Conservation (phyloP, 2,797 vertebrate genomes). For the Platalea minor region DNA sequence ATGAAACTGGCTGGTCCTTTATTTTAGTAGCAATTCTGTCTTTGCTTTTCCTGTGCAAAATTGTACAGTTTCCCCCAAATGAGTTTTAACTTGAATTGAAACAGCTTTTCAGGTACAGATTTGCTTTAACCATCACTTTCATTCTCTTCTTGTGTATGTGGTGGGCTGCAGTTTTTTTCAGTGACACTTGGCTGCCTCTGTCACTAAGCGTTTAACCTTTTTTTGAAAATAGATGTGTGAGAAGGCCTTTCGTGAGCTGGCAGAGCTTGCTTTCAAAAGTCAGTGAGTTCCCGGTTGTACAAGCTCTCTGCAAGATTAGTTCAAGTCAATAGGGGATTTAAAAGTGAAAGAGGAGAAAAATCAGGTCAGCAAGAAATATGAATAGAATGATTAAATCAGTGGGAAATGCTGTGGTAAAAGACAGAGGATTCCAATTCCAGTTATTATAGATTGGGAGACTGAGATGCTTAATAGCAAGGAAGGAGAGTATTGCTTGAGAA, state of each 20-base stretch:
- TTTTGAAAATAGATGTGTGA: background rate
- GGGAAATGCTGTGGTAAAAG: conserved; percentile 33
- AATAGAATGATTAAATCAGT: conserved; percentile 55
- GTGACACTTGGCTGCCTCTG: background rate
- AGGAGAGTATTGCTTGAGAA: background rate
- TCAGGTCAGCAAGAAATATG: conserved; percentile 55
- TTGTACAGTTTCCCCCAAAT: background rate
- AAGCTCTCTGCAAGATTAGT: conserved; percentile 42
- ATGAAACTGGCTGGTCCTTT: background rate
- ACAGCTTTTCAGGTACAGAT: background rate
- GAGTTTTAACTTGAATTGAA: background rate
- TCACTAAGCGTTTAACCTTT: background rate
- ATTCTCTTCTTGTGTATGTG: background rate
- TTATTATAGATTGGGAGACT: conserved; percentile 4
- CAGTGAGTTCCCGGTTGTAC: background rate
- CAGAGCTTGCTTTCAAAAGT: conserved; percentile 19
- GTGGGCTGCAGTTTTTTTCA: background rate
- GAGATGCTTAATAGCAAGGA: conserved; percentile 16
- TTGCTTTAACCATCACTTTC: conserved; percentile 14
- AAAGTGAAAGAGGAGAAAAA: conserved; percentile 46
- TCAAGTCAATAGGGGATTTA: conserved; percentile 52
- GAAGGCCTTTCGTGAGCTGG: background rate
- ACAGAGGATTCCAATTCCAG: conserved; percentile 43
- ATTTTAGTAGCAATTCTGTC: background rate
- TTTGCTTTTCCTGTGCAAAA: background rate